These are phyloP conservation scores for Hippoglossus hippoglossus DNA, from an alignment of 2,797 vertebrate species.

Conservation along the genomic window DNA sequence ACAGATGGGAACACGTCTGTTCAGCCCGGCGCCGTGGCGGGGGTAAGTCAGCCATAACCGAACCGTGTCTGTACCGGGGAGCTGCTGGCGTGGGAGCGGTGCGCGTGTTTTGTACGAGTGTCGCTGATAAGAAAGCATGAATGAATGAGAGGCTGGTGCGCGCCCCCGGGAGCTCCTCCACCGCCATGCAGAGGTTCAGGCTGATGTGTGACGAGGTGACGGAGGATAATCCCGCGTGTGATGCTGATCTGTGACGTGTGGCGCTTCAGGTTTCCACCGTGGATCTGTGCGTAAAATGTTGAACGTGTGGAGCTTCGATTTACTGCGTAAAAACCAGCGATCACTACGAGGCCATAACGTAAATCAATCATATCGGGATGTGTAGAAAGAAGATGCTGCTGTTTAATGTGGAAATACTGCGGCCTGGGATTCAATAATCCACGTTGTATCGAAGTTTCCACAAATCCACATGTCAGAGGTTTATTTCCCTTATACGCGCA, in stretches of 20 bases:
- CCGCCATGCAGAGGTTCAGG: no score
- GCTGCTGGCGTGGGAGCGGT: slow-evolving; percentile 23
- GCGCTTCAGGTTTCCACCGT: neutral
- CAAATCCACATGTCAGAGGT: no score
- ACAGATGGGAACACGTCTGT: slow-evolving; percentile 95
- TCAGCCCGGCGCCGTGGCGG: slow-evolving; percentile 84
- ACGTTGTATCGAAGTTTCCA: no score
- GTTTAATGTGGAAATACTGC: no score
- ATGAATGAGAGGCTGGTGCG: slow-evolving; percentile 41
- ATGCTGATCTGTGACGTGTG: slow-evolving; percentile 1
- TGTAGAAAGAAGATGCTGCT: no score
- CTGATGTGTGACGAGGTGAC: no score
- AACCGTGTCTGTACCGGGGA: slow-evolving; percentile 52
- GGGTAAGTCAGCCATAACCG: slow-evolving; percentile 83
- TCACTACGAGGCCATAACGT: no score
- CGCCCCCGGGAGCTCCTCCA: slow-evolving; percentile 14
- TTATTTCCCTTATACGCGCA: no score
- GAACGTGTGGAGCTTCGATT: neutral
- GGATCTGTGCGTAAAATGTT: neutral
- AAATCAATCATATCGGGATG: no score
- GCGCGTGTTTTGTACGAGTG: slow-evolving; percentile 29
- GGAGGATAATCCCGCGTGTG: neutral
- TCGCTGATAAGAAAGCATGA: slow-evolving; percentile 10
- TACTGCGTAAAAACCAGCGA: no score
- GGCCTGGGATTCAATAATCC: no score